Percentiles rank a stretch among this genome's conserved stretches.
These are phyloP conservation scores for Brachylomia viminalis DNA, from an alignment of 2,888 invertebrate genomes.

Conservation along the genomic window DNA sequence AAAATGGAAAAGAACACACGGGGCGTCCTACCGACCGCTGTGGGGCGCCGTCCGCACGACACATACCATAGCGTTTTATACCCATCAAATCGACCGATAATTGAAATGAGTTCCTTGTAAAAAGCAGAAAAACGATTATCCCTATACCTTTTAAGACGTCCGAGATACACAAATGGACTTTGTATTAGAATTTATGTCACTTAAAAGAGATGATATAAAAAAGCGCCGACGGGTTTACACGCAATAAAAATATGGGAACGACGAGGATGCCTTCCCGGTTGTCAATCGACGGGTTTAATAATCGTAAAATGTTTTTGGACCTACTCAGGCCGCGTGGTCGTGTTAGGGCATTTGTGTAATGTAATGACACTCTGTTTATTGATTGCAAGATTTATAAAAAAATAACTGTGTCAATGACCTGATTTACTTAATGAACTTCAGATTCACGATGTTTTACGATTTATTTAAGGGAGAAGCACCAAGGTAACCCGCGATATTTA, in stretches of 20 bases:
- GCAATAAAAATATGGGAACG: slow-evolving; percentile 90
- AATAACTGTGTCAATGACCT: slow-evolving; percentile 29
- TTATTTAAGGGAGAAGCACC: no score
- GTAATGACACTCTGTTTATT: slow-evolving; percentile 60
- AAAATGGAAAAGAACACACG: slow-evolving; percentile 81
- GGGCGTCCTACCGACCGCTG: slow-evolving; percentile 83
- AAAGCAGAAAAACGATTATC: slow-evolving; percentile 90
- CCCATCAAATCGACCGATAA: slow-evolving; percentile 90
- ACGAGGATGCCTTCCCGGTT: slow-evolving; percentile 88
- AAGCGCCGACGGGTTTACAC: slow-evolving; percentile 90
- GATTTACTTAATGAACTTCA: not conserved
- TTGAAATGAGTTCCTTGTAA: slow-evolving; percentile 91
- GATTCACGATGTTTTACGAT: not conserved
- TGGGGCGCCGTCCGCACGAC: slow-evolving; percentile 87
- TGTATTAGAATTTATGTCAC: slow-evolving; percentile 91
- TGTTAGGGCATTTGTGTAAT: slow-evolving; percentile 65
- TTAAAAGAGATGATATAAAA: slow-evolving; percentile 90
- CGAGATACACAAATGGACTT: slow-evolving; percentile 91
- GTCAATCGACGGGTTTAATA: slow-evolving; percentile 89
- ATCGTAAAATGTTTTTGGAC: slow-evolving; percentile 89
- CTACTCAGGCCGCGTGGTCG: slow-evolving; percentile 77
- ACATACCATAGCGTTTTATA: slow-evolving; percentile 88
- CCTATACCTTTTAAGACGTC: slow-evolving; percentile 90
- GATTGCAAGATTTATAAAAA: slow-evolving; percentile 39
- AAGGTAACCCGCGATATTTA: no score